Evolutionary conservation across 2,113 vertebrate genomes (phyloP), one percentile per base, ranked within the genome.

Genomic region (Ictalurus furcatus): DNA sequence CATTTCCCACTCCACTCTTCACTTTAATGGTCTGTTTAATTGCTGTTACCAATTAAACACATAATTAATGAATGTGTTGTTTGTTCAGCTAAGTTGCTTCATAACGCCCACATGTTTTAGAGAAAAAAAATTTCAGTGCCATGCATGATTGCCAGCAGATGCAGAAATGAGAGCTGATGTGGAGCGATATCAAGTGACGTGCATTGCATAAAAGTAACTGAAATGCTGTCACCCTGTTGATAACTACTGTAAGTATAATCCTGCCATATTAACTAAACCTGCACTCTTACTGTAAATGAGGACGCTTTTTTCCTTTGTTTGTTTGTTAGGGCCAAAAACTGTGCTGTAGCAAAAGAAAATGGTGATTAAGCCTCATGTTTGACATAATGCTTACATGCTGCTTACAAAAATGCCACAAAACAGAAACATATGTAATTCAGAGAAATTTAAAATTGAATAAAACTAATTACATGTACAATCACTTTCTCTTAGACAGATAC

Each of bases 51-150:
- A 89, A 71, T 89, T 89, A 80, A 80, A 54, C 83, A 79, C n/a
- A 67, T 85, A 63, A 89, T 89, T 89, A 85, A 69, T 54, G 61
- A 85, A 85, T 69, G 88, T 85, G 84, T 89, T 89, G 88, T 89
- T 89, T 85, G 88, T 89, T 89, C 73, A 63, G 69, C 67, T 84
- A 84, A 84, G 80, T 84, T 67, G 61, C 85, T 85, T 89, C 54
- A 88, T 52, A 61, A 84, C 87, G 28, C 87, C 84, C 74, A 85
- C 84, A 28, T 78, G 37, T 59, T 78, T 54, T 48, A 48, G 44
- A 48, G 7, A 48, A 48, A 48, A 48, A 7, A 48, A 48, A 48
- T 48, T 48, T 48, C 44, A 61, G 25, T 63, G 16, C 28, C 52
- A 48, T 59, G 61, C 21, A 2, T 63, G 78, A 81, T 67, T 61